Percentiles rank a stretch among this genome's conserved stretches.
Evolutionary conservation across 2,888 invertebrate species (phyloP).

Genomic region (Andrena hattorfiana): DNA sequence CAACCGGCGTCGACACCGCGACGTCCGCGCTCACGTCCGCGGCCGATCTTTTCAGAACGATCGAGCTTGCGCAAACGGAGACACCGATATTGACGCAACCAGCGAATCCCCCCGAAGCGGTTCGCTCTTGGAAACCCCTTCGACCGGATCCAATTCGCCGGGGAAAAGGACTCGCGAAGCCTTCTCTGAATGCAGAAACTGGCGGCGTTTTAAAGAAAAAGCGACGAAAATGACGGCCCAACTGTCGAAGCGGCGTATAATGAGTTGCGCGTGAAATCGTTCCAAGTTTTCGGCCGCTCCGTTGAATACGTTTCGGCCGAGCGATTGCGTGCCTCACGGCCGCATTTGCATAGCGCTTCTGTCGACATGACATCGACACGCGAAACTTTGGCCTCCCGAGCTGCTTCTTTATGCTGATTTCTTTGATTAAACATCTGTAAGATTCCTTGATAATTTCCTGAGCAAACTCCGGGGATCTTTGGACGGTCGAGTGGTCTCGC

Average conservation of each 20-base stretch:
- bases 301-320: constrained; percentile 9
- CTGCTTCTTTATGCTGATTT: not conserved
- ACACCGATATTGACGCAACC: constrained; percentile 62
- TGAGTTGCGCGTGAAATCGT: constrained; percentile 60
- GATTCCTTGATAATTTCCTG: constrained; percentile 3
- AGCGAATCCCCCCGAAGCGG: constrained; percentile 52
- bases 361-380: constrained; percentile 1
- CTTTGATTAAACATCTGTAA: constrained; percentile 3
- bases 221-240: constrained; percentile 3
- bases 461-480: constrained; percentile 1
- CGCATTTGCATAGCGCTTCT: constrained; percentile 38
- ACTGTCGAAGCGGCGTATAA: constrained; percentile 33
- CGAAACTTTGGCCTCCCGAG: not conserved
- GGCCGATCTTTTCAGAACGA: constrained; percentile 79
- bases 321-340: constrained; percentile 18
- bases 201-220: constrained; percentile 7
- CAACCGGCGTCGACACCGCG: constrained; percentile 48
- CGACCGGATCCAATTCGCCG: constrained; percentile 46
- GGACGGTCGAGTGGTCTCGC: not conserved
- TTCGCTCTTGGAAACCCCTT: constrained; percentile 5
- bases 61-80: constrained; percentile 76
- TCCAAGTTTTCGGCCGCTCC: constrained; percentile 18
- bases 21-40: constrained; percentile 64
- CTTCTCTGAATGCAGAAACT: constrained; percentile 6
- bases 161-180: not conserved